Base-by-base conservation (phyloP, 2,113 vertebrate species). In the Atractosteus spatula region DNA sequence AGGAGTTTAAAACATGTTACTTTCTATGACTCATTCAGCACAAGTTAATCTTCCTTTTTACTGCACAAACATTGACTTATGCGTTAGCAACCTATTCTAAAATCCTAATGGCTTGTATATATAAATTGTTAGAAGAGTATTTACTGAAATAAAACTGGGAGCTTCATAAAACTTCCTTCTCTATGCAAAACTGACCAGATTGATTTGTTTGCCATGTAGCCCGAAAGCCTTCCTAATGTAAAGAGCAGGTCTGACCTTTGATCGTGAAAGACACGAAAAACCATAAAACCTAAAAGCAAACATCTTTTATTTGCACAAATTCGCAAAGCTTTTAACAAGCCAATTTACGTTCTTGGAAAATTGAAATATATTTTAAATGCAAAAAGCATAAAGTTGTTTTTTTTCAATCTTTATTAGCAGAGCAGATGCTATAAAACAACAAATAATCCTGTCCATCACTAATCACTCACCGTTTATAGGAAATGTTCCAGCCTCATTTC, bases 221-320 rank as follows among this genome's bases (percentile, higher is more conserved):
- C 84, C 87, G 55, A 88, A 83, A 78, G 73, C 78, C 85, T 82
- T 72, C 85, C 81, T 81, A 82, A 81, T 71, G 86, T 89, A 90
- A 84, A 85, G 85, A 92, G 88, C 76, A 77, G 80, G 76, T 80
- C 54, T 88, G 83, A 88, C 82, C 88, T 85, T 85, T 89, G 78
- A 86, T 86, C 85, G 81, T 3, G 63, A 76, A 83, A 84, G 88
- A 88, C 86, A 86, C 85, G 89, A 84, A 83, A 79, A 71, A 71
- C 79, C 82, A 80, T 83, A 89, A 83, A 88, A 90, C 87, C 83
- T 84, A 89, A 89, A 88, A 70, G 79, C 87, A 92, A 91, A 90
- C 85, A 87, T 70, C 68, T 76, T 80, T 63, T 75, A 75, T 66
- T 84, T 87, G 86, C 88, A 86, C 84, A 75, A 90, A 85, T 84